These are phyloP conservation scores for Hozukius guyotensis DNA, from an alignment of 2,797 vertebrate genomes.

Conservation along the genomic window DNA sequence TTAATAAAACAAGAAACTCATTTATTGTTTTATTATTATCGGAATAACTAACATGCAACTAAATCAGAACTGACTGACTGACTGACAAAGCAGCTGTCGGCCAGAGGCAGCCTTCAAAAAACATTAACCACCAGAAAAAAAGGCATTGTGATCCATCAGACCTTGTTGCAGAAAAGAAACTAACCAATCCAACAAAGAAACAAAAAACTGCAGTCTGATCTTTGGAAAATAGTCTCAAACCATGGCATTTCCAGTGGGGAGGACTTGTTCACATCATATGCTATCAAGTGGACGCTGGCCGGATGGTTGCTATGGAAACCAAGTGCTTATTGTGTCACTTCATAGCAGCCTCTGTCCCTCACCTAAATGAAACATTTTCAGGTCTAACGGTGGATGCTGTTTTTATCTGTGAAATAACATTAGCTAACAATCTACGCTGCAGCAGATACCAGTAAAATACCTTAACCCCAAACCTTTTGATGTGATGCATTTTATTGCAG, in stretches of 20 bases:
- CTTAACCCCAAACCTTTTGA: neutral
- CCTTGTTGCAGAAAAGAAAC: neutral
- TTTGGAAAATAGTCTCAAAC: neutral
- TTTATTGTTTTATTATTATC: neutral
- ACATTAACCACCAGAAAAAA: neutral
- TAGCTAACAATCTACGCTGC: neutral
- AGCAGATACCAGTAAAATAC: neutral
- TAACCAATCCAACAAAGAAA: neutral
- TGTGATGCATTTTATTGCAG: neutral
- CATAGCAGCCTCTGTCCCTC: neutral
- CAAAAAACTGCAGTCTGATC: neutral
- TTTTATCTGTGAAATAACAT: neutral
- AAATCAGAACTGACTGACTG: neutral
- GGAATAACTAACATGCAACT: neutral
- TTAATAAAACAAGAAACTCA: no score
- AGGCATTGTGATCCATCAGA: neutral
- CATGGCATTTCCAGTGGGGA: neutral
- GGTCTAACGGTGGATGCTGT: neutral
- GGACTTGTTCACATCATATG: neutral
- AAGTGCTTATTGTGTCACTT: neutral
- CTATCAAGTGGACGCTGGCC: neutral
- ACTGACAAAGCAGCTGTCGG: neutral
- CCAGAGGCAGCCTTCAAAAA: neutral
- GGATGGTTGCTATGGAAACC: conserved; percentile 13
- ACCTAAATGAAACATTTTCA: neutral